Conservation (phyloP, 2,797 vertebrate species). For the Gouania willdenowi region DNA sequence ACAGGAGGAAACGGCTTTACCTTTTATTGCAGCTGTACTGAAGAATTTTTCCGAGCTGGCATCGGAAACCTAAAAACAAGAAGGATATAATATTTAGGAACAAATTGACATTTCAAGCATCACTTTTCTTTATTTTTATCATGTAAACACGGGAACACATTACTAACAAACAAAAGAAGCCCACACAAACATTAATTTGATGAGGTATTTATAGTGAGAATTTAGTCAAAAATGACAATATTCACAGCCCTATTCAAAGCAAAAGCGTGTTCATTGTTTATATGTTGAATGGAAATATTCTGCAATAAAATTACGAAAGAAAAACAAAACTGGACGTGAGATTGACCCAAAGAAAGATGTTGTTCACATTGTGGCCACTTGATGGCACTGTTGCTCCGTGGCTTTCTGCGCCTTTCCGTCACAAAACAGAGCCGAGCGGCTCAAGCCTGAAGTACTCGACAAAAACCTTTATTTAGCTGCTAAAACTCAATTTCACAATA, state of each 20-base stretch:
- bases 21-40: conserved; percentile 91
- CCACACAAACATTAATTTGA: too few species aligned
- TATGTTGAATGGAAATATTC: too few species aligned
- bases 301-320: too few species aligned
- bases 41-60: conserved; percentile 95
- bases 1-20: too few species aligned
- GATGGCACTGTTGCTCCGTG: conserved; percentile 85
- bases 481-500: conserved; percentile 23
- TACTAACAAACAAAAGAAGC: too few species aligned
- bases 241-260: too few species aligned
- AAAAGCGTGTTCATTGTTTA: too few species aligned
- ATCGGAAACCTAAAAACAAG: conserved; percentile 86
- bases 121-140: too few species aligned
- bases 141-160: too few species aligned
- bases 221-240: too few species aligned
- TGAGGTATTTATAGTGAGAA: too few species aligned
- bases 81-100: conserved; percentile 26
- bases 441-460: conserved; percentile 47
- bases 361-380: conserved; percentile 65
- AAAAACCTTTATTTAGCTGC: conserved; percentile 28
- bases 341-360: conserved; percentile 36
- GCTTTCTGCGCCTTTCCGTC: conserved; percentile 28
- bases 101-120: background rate
- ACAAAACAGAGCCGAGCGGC: conserved; percentile 46
- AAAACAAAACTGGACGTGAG: too few species aligned